Conservation (phyloP, 2,113 vertebrate species). For the human (Homo sapiens) region GRCh38 chr4:157960001-157960500, state of each 20-base stretch:
- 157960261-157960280: too few species aligned
- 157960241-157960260: not conserved
- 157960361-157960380: not conserved
- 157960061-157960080: not conserved
- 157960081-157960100: not conserved
- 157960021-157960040: not conserved
- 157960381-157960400: not conserved
- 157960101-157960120: not conserved
- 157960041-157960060: not conserved
- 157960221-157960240: not conserved
- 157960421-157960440: not conserved
- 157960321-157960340: not conserved
- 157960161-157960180: not conserved
- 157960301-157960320: not conserved
- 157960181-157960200: not conserved
- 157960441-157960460: not conserved
- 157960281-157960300: not conserved
- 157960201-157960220: not conserved
- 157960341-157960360: not conserved
- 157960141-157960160: not conserved
- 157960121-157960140: not conserved
- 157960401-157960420: not conserved
- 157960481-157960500: not conserved
- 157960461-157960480: too few species aligned
- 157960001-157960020: too few species aligned